phyloP scores from a whole-genome alignment of 2,113 vertebrate genomes.

The Tricholaema leucomelas region DNA sequence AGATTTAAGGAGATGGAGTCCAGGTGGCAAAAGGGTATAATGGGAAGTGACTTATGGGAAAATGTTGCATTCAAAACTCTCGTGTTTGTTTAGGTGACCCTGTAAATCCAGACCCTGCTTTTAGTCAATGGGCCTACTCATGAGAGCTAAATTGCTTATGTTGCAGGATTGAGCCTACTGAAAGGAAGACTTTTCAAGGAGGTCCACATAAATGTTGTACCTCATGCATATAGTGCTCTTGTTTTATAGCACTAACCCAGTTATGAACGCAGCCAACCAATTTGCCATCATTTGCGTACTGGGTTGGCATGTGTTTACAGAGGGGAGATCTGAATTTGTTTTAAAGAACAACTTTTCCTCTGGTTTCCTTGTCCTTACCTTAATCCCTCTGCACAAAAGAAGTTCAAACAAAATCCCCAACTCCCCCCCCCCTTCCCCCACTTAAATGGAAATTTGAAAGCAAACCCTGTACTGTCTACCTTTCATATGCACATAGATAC shows the following conservation, averaged over 20 bases:
- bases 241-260: slow-evolving; percentile 5
- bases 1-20: slow-evolving; percentile 53
- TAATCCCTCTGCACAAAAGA: slow-evolving; percentile 40
- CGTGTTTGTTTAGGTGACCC: slow-evolving; percentile 68
- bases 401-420: slow-evolving; percentile 7
- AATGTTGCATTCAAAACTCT: slow-evolving; percentile 53
- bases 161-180: slow-evolving; percentile 28
- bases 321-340: slow-evolving; percentile 46
- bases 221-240: slow-evolving; percentile 11
- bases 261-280: slow-evolving; percentile 3
- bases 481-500: slow-evolving; percentile 41
- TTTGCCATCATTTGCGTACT: slow-evolving; percentile 43
- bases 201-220: slow-evolving; percentile 38
- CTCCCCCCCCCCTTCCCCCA: not conserved
- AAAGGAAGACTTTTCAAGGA: slow-evolving; percentile 62
- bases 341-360: slow-evolving; percentile 26
- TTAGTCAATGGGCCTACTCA: slow-evolving; percentile 64
- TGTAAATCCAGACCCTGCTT: slow-evolving; percentile 45
- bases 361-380: slow-evolving; percentile 5
- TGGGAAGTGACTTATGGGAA: slow-evolving; percentile 66
- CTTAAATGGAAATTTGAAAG: slow-evolving; percentile 36
- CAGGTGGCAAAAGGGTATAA: slow-evolving; percentile 65
- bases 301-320: slow-evolving; percentile 31
- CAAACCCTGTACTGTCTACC: not conserved
- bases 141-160: slow-evolving; percentile 43